Base-by-base conservation (phyloP, 2,888 invertebrate genomes). In the Hirtodrosophila cameraria region DNA sequence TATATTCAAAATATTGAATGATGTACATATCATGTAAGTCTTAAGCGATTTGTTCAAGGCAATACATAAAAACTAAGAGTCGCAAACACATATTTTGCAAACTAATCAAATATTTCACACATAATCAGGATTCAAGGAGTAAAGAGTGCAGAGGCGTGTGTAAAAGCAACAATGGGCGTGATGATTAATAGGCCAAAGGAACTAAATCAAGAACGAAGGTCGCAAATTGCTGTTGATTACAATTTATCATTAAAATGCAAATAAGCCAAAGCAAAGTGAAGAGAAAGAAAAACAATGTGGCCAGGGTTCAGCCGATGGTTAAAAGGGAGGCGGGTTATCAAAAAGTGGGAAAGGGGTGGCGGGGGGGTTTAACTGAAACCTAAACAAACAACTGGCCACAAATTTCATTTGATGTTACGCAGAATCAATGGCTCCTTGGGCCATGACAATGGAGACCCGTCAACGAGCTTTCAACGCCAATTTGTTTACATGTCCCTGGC, bases 181-280 rank as follows among this genome's bases (percentile, higher is more conserved):
- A 75, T 79, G 82, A 79, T 79, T 79, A 79, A 79, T 79, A 64
- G 57, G 58, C 31, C 53, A 60, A n/a, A 53, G 36, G 52, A 31
- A 45, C 54, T n/a, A 20, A 53, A 48, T 41, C 4, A 30, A 43
- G 39, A 39, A 27, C 43, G 60, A 50, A 38, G 31, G 38, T 52
- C 59, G 55, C 77, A 73, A 75, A 77, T 70, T 73, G 53, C 35
- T 80, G 80, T 77, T 84, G 81, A 81, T 81, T 84, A 74, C 74
- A 71, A 81, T 81, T 81, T 74, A 84, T 84, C 84, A 75, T 73
- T 70, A 81, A 78, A 66, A 58, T 62, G 64, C 62, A 70, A 66
- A 76, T 62, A 67, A 77, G 62, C 42, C 57, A 50, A 45, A 55
- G 43, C 41, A 30, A 31, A 43, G 62, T 60, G 39, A 39, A 46